phyloP scores from a whole-genome alignment of 2,797 vertebrate genomes.

The Hoplostethus atlanticus region DNA sequence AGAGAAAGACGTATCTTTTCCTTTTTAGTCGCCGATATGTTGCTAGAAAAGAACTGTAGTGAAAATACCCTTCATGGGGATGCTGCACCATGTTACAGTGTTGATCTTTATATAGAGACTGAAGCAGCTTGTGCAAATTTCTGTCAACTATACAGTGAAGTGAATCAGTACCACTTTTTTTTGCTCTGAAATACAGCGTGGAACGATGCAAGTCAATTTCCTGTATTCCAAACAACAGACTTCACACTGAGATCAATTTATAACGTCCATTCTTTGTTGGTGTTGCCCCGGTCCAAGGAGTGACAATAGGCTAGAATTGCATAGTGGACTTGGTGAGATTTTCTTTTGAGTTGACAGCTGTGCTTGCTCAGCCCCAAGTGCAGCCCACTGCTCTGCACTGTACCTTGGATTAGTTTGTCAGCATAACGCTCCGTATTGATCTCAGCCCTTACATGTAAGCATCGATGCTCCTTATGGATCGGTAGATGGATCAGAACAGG shows the following conservation, averaged over 20 bases:
- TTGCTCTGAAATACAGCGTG: slow-evolving; percentile 72
- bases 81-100: slow-evolving; percentile 3
- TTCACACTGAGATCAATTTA: slow-evolving; percentile 61
- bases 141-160: slow-evolving; percentile 67
- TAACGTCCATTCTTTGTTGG: slow-evolving; percentile 49
- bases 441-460: background rate
- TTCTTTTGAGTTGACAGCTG: slow-evolving; percentile 28
- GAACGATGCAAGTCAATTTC: slow-evolving; percentile 74
- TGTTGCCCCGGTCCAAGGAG: slow-evolving; percentile 30
- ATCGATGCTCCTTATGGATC: background rate
- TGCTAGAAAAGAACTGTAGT: slow-evolving; percentile 10
- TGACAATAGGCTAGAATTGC: slow-evolving; percentile 12
- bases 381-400: background rate
- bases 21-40: slow-evolving; percentile 35
- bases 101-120: slow-evolving; percentile 47
- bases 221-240: slow-evolving; percentile 46
- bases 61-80: slow-evolving; percentile 23
- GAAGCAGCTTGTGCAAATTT: slow-evolving; percentile 36
- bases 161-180: slow-evolving; percentile 62
- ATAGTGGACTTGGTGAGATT: slow-evolving; percentile 10
- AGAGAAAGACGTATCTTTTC: slow-evolving; percentile 41
- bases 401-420: background rate
- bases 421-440: background rate
- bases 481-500: background rate
- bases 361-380: slow-evolving; percentile 3